A percentile compares a stretch with the other conserved stretches of the same genome.
Conservation (phyloP, 2,888 invertebrate genomes). For the Eubasilissa splendida region DNA sequence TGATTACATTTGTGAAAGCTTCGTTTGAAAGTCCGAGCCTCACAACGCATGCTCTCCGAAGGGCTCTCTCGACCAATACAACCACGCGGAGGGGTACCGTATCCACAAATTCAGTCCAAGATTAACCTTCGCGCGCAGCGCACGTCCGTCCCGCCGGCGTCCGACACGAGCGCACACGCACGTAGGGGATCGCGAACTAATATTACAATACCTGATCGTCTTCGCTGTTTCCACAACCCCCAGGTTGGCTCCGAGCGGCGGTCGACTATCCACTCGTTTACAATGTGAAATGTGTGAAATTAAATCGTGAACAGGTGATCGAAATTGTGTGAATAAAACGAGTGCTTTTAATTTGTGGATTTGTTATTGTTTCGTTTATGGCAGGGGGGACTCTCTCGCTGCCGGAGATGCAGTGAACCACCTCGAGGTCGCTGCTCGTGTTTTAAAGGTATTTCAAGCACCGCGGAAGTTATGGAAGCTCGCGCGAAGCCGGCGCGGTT, state of each 20-base stretch:
- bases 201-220: background rate
- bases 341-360: background rate
- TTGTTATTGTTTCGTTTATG: background rate
- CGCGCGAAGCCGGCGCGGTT: background rate
- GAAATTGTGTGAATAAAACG: background rate
- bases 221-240: background rate
- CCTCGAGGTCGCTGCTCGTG: background rate
- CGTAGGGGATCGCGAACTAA: background rate
- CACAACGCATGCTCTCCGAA: conserved; percentile 28
- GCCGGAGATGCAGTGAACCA: conserved; percentile 8
- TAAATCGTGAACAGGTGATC: background rate
- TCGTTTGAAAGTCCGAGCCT: conserved; percentile 13
- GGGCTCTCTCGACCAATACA: conserved; percentile 19
- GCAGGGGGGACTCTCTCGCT: background rate
- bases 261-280: background rate
- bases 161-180: background rate
- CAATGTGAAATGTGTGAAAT: background rate
- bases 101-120: background rate
- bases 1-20: background rate
- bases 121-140: background rate
- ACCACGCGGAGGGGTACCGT: background rate
- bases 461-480: background rate
- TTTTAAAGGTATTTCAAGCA: background rate
- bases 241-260: background rate
- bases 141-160: background rate